Percentiles rank a stretch among this genome's conserved stretches.
Conservation (phyloP, 2,113 vertebrate species). For the Polypterus senegalus region DNA sequence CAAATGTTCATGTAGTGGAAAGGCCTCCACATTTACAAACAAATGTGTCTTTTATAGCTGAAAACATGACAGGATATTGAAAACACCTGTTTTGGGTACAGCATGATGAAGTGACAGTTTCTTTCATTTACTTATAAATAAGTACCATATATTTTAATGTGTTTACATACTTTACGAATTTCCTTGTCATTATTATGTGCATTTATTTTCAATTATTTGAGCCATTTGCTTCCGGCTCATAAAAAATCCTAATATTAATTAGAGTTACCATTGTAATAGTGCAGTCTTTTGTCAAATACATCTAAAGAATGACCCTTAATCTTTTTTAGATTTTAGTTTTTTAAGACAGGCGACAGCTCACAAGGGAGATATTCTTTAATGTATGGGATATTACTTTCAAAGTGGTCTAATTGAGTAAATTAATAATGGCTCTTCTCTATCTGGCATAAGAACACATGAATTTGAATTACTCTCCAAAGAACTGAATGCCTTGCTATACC, state of each 20-base stretch:
- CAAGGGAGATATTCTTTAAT: conserved; percentile 40
- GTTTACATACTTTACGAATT: too few species aligned
- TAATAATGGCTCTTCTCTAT: conserved; percentile 42
- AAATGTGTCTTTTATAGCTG: too few species aligned
- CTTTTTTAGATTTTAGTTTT: conserved; percentile 46
- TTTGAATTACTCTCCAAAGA: conserved; percentile 48
- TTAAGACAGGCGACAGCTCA: conserved; percentile 26
- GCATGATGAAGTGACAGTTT: too few species aligned
- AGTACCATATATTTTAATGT: too few species aligned
- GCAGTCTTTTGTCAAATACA: conserved; percentile 23
- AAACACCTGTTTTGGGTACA: too few species aligned
- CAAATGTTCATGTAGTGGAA: too few species aligned
- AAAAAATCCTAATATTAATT: conserved; percentile 32
- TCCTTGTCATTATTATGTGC: conserved; percentile 1
- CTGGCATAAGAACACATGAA: conserved; percentile 44
- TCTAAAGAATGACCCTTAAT: conserved; percentile 41
- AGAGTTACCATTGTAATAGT: conserved; percentile 30
- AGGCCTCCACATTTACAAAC: too few species aligned
- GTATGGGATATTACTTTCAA: conserved; percentile 52
- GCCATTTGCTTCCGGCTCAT: conserved; percentile 26
- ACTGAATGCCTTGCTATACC: conserved; percentile 32
- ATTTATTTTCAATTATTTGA: conserved; percentile 31
- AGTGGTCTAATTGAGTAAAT: conserved; percentile 62
- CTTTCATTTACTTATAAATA: too few species aligned
- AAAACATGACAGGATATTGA: too few species aligned